phyloP scores from a whole-genome alignment of 1,140 invertebrate genomes.

The Drosophila sechellia region DNA sequence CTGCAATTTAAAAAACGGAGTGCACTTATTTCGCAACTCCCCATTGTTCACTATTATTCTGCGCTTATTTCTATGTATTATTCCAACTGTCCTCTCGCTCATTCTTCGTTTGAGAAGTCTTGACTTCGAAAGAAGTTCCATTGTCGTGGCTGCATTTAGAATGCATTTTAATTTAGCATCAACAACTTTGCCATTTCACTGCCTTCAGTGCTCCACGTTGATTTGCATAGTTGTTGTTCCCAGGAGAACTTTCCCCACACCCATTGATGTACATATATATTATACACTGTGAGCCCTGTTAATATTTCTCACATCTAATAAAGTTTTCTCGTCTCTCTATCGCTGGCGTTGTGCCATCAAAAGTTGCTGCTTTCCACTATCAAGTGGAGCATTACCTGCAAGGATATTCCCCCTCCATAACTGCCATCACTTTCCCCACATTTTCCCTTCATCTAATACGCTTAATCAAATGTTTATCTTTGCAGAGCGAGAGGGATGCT shows the following conservation, averaged over 20 bases:
- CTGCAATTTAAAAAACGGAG: background rate
- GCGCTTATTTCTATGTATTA: constrained; percentile 45
- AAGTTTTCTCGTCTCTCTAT: constrained; percentile 48
- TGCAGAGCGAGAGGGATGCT: constrained; percentile 4
- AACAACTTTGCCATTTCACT: constrained; percentile 57
- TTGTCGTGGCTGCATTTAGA: constrained; percentile 65
- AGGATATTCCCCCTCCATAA: constrained; percentile 4
- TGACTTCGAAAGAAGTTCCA: constrained; percentile 30
- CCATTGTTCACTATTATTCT: constrained; percentile 43
- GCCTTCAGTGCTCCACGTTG: constrained; percentile 35
- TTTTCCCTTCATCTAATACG: constrained; percentile 56
- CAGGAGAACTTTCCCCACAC: constrained; percentile 24
- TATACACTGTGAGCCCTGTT: constrained; percentile 40
- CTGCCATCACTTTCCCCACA: constrained; percentile 8
- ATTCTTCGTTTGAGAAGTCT: constrained; percentile 11
- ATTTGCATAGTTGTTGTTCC: constrained; percentile 35
- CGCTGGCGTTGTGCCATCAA: constrained; percentile 43
- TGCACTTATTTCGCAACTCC: constrained; percentile 2
- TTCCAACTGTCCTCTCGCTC: constrained; percentile 10
- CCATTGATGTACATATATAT: constrained; percentile 20
- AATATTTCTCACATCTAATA: constrained; percentile 78
- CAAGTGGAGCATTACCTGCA: constrained; percentile 50
- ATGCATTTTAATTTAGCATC: constrained; percentile 70
- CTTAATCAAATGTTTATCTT: constrained; percentile 83
- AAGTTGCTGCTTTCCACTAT: constrained; percentile 53